Conservation (phyloP, 64 coral and sea anemone species). For the Acropora yongei region DNA sequence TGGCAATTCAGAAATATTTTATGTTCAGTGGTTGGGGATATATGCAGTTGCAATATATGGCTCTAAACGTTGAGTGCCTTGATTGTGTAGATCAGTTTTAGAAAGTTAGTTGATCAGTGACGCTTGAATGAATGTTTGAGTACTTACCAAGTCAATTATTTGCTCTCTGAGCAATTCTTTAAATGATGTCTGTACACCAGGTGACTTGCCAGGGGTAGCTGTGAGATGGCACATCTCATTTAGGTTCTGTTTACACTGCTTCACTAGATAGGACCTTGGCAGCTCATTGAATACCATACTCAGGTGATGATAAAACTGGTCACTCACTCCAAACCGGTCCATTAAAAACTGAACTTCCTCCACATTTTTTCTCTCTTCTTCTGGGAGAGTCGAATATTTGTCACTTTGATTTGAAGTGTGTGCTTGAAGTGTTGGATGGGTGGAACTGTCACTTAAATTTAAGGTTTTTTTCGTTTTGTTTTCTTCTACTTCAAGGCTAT, state of each 20-base stretch:
- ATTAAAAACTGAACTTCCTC: constrained; percentile 57
- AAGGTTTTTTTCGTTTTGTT: neutral
- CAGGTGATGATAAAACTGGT: constrained; percentile 49
- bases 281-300: constrained; percentile 15
- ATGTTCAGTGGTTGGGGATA: too few relatives aligned
- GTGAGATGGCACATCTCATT: constrained; percentile 19
- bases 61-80: too few relatives aligned
- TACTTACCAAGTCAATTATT: neutral
- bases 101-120: neutral
- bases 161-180: neutral
- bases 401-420: neutral
- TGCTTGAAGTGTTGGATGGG: too few relatives aligned
- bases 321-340: constrained; percentile 32
- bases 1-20: too few relatives aligned
- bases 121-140: too few relatives aligned
- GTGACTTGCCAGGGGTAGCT: neutral
- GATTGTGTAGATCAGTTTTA: neutral
- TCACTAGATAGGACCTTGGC: constrained; percentile 42
- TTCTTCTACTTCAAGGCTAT: too few relatives aligned
- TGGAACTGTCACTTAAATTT: neutral
- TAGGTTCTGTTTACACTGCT: constrained; percentile 20
- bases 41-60: too few relatives aligned
- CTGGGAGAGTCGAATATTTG: neutral
- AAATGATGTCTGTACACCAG: neutral
- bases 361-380: constrained; percentile 38